Conservation (phyloP, 2,888 invertebrate genomes). For the Monochamus alternatus region DNA sequence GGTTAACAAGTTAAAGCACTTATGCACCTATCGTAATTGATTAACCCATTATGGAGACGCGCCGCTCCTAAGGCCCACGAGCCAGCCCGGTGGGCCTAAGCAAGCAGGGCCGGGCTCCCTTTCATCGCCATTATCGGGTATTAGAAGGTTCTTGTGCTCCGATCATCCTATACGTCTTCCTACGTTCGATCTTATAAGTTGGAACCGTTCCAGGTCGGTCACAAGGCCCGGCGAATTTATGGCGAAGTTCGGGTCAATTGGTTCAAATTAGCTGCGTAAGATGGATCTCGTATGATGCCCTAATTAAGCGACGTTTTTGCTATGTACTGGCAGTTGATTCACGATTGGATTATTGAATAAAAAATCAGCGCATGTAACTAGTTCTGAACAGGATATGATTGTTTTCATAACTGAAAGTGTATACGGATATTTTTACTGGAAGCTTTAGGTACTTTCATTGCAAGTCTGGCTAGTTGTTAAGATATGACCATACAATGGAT, state of each 20-base stretch:
- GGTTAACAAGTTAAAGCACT: slow-evolving; percentile 50
- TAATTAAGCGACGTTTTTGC: not conserved
- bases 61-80: slow-evolving; percentile 46
- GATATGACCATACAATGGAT: too few species aligned
- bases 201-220: slow-evolving; percentile 30
- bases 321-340: not conserved
- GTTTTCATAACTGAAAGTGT: too few species aligned
- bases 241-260: slow-evolving; percentile 31
- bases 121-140: slow-evolving; percentile 40
- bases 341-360: not conserved
- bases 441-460: too few species aligned
- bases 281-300: slow-evolving; percentile 14
- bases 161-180: slow-evolving; percentile 37
- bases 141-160: slow-evolving; percentile 35
- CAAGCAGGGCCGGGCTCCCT: slow-evolving; percentile 29
- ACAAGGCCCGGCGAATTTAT: slow-evolving; percentile 32
- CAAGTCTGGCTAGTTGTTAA: too few species aligned
- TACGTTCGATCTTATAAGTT: slow-evolving; percentile 30
- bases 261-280: slow-evolving; percentile 29
- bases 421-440: too few species aligned
- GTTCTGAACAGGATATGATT: too few species aligned
- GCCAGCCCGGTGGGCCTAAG: slow-evolving; percentile 39
- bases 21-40: slow-evolving; percentile 50
- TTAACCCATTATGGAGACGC: slow-evolving; percentile 50
- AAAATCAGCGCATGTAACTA: too few species aligned